A percentile compares a stretch with the other conserved stretches of the same genome.
Evolutionary conservation across 1,140 invertebrate species (phyloP).

Genomic region (Drosophila erecta): DNA sequence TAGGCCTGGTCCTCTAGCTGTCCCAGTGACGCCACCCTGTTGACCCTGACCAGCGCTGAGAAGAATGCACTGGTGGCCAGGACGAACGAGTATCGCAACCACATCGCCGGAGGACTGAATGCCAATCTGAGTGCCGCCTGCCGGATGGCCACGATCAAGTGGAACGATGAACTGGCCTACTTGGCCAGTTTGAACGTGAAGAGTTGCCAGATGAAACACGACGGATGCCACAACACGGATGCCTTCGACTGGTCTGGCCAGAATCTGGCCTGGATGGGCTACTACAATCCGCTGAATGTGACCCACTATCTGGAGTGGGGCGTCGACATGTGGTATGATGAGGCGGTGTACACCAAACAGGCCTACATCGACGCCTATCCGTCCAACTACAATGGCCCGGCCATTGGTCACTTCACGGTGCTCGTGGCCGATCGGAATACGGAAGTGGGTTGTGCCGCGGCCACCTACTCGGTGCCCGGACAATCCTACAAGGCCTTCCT

Average conservation of each 20-base stretch:
- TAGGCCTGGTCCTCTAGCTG: constrained; percentile 55
- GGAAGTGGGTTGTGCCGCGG: constrained; percentile 67
- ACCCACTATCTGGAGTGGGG: constrained; percentile 20
- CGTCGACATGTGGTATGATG: constrained; percentile 67
- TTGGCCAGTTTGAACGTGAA: constrained; percentile 68
- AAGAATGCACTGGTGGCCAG: constrained; percentile 49
- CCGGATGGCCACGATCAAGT: constrained; percentile 76
- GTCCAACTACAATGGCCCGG: constrained; percentile 45
- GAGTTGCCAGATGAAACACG: constrained; percentile 68
- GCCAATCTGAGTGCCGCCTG: constrained; percentile 57
- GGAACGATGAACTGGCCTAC: constrained; percentile 71
- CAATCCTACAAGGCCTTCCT: constrained; percentile 57
- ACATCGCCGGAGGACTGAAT: constrained; percentile 59
- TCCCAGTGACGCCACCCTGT: constrained; percentile 46
- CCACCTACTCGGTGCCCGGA: constrained; percentile 47
- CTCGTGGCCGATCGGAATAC: constrained; percentile 71
- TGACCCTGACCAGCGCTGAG: constrained; percentile 26
- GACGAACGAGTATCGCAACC: constrained; percentile 62
- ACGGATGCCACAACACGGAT: constrained; percentile 71
- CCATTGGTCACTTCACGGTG: constrained; percentile 77
- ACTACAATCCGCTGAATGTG: constrained; percentile 30
- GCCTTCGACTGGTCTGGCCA: constrained; percentile 70
- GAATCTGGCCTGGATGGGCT: constrained; percentile 73
- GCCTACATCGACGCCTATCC: constrained; percentile 63
- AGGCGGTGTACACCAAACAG: constrained; percentile 46